Evolutionary conservation across 2,888 invertebrate species (phyloP), one percentile per base, ranked within the genome.

Genomic region (Drosophila pseudotalamancana): DNA sequence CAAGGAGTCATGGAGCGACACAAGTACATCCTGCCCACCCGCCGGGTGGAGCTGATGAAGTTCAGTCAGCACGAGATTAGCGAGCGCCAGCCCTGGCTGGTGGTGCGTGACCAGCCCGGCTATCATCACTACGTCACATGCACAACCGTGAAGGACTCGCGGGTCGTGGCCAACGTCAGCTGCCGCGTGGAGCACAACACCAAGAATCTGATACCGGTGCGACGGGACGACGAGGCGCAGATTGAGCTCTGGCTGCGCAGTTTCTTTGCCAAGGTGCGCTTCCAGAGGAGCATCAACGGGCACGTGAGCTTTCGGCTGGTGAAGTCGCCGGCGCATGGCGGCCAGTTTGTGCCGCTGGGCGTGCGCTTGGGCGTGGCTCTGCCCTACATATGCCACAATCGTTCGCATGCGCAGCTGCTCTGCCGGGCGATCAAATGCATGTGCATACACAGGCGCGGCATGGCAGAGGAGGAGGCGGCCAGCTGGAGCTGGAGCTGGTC

Each of bases 271-370:
- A 94, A 94, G 80, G 91, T 95, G 35, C 93, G 94, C 27, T 93
- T 94, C 55, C 92, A 94, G 53, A 92, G 94, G 37, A 94, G 94
- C 6, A 93, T 96, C 89, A 95, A 94, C 45, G 96, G 96, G 0
- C 96, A 96, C 87, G 92, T 96, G 11, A 95, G 96, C 77, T 96
- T 97, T 88, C 93, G 96, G 68, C 93, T 97, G 60, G 95, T 95
- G 11, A 92, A 94, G 29, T 93, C 94, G 48, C 94, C 94, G 64
- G 92, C 93, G 8, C 67, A 77, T 6, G 92, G 92, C 3, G 92
- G 93, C 70, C 90, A 94, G 80, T 87, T 95, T 43, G 90, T 95
- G 29, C 94, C 94, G 0, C 88, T 95, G 25, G 95, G 95, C 14
- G 95, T 95, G 42, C 93, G 95, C 12, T 94, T 97, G 6, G 96